These are phyloP conservation scores for Odontesthes bonariensis DNA, from an alignment of 2,113 vertebrate species.

Conservation along the genomic window DNA sequence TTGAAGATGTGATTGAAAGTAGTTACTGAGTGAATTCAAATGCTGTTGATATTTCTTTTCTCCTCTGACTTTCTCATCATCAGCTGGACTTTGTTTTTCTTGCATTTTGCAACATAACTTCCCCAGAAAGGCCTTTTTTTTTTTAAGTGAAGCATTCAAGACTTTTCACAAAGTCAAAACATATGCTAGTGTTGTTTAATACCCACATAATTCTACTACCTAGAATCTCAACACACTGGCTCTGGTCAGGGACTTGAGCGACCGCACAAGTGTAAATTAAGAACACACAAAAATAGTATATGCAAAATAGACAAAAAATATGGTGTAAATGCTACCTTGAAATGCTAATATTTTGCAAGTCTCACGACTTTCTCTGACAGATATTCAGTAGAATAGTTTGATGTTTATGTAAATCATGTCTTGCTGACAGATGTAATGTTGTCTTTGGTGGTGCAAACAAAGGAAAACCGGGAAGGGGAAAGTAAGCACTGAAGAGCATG, in stretches of 20 bases:
- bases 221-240: conserved; percentile 14
- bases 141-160: background rate
- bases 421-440: conserved; percentile 80
- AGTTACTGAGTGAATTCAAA: conserved; percentile 66
- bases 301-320: conserved; percentile 71
- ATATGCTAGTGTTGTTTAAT: background rate
- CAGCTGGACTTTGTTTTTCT: conserved; percentile 22
- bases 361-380: conserved; percentile 79
- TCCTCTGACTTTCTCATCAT: conserved; percentile 50
- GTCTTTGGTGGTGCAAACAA: conserved; percentile 77
- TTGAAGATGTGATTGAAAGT: conserved; percentile 75
- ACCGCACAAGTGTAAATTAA: conserved; percentile 43
- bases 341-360: conserved; percentile 79
- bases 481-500: conserved; percentile 67
- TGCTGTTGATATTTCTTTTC: conserved; percentile 61
- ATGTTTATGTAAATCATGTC: conserved; percentile 82
- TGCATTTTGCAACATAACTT: conserved; percentile 13
- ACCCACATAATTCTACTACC: background rate
- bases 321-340: conserved; percentile 78
- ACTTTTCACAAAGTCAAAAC: background rate
- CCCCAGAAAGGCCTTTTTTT: background rate
- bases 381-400: conserved; percentile 73
- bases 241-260: conserved; percentile 34
- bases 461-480: conserved; percentile 61
- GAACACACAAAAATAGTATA: conserved; percentile 70